Conservation (phyloP, 1,140 invertebrate genomes). For the Andrena cerasifolii region DNA sequence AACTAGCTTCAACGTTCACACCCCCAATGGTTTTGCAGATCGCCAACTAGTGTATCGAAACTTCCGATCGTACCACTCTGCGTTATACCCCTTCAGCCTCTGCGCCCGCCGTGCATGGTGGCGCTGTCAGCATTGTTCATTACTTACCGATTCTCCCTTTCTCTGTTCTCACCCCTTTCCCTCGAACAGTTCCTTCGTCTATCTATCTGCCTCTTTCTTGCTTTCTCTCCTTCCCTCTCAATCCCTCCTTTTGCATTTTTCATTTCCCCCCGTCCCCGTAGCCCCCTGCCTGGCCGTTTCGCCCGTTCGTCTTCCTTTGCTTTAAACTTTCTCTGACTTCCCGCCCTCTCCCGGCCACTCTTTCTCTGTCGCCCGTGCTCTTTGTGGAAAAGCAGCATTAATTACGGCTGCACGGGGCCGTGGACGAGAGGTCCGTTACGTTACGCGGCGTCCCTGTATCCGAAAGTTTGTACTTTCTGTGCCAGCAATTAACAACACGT, state of each 20-base stretch:
- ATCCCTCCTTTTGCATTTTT: constrained; percentile 28
- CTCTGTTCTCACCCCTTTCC: too few relatives aligned
- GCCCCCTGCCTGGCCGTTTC: background rate
- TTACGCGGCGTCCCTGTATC: constrained; percentile 35
- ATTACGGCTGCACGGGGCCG: constrained; percentile 54
- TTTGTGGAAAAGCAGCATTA: constrained; percentile 65
- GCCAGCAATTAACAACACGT: constrained; percentile 64
- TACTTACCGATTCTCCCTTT: background rate
- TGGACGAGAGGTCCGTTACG: constrained; percentile 54
- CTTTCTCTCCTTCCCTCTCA: background rate
- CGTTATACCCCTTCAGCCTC: background rate
- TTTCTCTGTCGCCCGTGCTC: constrained; percentile 2
- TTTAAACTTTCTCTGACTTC: constrained; percentile 30
- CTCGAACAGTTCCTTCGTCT: too few relatives aligned
- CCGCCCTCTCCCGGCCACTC: background rate
- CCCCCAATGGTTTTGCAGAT: constrained; percentile 29
- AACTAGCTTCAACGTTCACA: constrained; percentile 58
- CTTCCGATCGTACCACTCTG: background rate
- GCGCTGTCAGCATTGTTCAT: background rate
- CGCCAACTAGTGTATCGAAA: constrained; percentile 47
- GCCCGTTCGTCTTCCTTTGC: constrained; percentile 8
- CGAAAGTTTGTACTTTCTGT: constrained; percentile 58
- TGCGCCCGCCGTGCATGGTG: background rate
- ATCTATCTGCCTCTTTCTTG: constrained; percentile 2
- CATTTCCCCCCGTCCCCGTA: background rate